These are phyloP conservation scores for Pseudomyrmex flavicornis DNA, from an alignment of 1,140 invertebrate genomes.

Conservation along the genomic window DNA sequence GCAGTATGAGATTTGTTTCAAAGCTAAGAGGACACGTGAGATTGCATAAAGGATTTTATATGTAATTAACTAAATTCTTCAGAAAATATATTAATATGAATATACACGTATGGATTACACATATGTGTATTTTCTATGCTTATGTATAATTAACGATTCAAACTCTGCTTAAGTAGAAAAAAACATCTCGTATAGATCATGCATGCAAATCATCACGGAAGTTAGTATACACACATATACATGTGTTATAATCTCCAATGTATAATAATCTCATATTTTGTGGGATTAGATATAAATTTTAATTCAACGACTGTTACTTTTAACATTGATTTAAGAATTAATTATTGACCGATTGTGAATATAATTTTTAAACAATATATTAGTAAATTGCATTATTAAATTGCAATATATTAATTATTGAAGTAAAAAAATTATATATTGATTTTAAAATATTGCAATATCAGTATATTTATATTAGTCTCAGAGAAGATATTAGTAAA, in stretches of 20 bases:
- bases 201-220: conserved; percentile 58
- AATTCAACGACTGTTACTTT: conserved; percentile 37
- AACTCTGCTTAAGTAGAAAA: conserved; percentile 23
- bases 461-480: no score
- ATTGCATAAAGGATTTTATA: conserved; percentile 4
- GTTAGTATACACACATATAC: background rate
- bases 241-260: background rate
- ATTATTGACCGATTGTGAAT: no score
- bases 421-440: no score
- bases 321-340: no score
- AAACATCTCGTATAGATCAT: conserved; percentile 28
- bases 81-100: background rate
- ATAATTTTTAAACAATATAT: no score
- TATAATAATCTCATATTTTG: conserved; percentile 1
- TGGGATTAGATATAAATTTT: conserved; percentile 39
- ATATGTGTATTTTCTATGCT: background rate
- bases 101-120: background rate
- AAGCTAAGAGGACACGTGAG: no score
- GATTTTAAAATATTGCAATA: no score
- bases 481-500: no score
- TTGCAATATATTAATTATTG: no score
- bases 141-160: conserved; percentile 32
- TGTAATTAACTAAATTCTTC: background rate
- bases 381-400: no score
- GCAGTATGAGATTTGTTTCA: background rate